phyloP scores from a whole-genome alignment of 2,888 invertebrate genomes.

The Watsonalla binaria region DNA sequence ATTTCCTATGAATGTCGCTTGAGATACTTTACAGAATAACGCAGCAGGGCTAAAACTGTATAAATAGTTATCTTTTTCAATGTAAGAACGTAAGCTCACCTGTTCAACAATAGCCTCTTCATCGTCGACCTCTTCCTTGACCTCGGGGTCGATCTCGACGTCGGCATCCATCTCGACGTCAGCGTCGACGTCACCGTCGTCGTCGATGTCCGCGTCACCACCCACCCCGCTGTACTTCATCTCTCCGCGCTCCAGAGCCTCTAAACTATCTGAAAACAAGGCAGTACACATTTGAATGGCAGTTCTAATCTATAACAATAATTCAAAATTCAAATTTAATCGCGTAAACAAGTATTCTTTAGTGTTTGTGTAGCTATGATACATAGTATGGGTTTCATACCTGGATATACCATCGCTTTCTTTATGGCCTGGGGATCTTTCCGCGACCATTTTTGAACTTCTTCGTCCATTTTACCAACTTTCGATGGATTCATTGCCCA shows the following conservation, averaged over 20 bases:
- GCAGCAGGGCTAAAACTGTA: too few relatives aligned
- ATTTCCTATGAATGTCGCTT: too few relatives aligned
- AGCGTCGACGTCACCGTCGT: conserved; percentile 75
- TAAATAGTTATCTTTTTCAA: too few relatives aligned
- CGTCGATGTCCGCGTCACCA: conserved; percentile 83
- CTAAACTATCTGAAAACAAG: conserved; percentile 82
- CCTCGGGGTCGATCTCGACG: conserved; percentile 74
- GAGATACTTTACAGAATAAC: too few relatives aligned
- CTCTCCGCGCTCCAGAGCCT: conserved; percentile 90
- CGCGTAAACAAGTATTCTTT: too few relatives aligned
- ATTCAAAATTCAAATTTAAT: too few relatives aligned
- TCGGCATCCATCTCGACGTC: conserved; percentile 76
- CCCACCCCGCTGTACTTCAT: conserved; percentile 88
- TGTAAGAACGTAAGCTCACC: conserved; percentile 20
- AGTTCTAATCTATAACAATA: too few relatives aligned
- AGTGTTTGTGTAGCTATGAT: too few relatives aligned
- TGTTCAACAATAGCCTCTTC: conserved; percentile 72
- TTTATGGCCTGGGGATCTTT: conserved; percentile 96
- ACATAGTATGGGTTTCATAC: conserved; percentile 46
- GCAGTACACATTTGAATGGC: conserved; percentile 4
- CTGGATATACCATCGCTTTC: conserved; percentile 96
- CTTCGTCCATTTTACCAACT: conserved; percentile 97
- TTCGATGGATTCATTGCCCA: conserved; percentile 99
- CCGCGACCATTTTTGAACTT: conserved; percentile 97
- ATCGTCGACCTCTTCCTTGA: conserved; percentile 82